phyloP scores from a whole-genome alignment of 2,797 vertebrate species.

The Lepilemur septentrionalis region DNA sequence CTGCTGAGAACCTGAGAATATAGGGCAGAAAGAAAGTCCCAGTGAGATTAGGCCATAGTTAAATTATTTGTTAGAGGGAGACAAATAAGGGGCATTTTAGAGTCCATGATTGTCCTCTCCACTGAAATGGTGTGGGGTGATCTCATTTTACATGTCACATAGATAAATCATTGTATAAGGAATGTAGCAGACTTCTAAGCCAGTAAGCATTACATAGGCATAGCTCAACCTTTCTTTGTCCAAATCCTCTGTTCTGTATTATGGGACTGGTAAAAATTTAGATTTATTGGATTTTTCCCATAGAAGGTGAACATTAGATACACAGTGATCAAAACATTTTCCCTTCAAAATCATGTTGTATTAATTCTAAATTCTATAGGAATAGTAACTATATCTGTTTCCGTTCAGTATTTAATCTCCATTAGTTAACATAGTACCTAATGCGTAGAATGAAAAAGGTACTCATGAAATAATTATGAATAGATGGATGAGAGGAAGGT shows the following conservation, averaged over 20 bases:
- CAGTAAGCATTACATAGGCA: neutral
- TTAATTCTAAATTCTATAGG: neutral
- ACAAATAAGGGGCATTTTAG: neutral
- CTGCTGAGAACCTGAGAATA: neutral
- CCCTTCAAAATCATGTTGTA: neutral
- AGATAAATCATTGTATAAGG: neutral
- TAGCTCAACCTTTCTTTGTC: neutral
- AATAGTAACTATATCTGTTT: neutral
- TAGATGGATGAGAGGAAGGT: neutral
- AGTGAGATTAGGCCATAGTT: neutral
- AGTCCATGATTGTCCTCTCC: neutral
- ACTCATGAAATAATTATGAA: neutral
- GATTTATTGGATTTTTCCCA: neutral
- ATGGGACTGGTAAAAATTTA: neutral
- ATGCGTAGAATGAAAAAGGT: neutral
- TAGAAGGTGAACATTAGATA: neutral
- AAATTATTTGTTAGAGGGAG: neutral
- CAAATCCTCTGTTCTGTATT: neutral
- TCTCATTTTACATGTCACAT: neutral
- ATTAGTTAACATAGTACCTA: neutral
- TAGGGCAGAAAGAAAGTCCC: neutral
- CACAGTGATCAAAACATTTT: neutral
- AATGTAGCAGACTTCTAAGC: neutral
- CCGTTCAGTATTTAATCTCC: neutral
- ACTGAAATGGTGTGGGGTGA: neutral